Percentiles rank a stretch among this genome's conserved stretches.
These are phyloP conservation scores for Gila orcuttii DNA, from an alignment of 2,113 vertebrate genomes.

Conservation along the genomic window DNA sequence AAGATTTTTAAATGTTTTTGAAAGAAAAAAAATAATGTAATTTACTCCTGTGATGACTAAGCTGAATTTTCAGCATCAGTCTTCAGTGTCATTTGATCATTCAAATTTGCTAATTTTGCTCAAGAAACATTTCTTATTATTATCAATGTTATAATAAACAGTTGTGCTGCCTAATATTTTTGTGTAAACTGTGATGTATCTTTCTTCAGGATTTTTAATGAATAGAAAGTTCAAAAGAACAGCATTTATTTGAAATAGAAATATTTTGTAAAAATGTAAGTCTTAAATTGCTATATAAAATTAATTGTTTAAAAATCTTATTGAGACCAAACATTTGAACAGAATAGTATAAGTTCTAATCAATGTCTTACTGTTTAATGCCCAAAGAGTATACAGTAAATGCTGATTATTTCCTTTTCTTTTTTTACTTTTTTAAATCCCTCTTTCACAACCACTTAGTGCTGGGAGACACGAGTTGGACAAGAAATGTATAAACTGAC, in stretches of 20 bases:
- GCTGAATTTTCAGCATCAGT: neutral
- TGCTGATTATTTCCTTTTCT: neutral
- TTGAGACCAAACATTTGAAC: neutral
- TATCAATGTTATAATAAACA: neutral
- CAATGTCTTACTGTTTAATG: neutral
- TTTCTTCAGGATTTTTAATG: too few species aligned
- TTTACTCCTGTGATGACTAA: neutral
- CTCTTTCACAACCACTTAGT: slow-evolving; percentile 68
- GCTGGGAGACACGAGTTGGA: slow-evolving; percentile 89
- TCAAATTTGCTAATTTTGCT: neutral
- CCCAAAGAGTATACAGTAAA: neutral
- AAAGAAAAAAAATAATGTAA: too few species aligned
- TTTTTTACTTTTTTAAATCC: slow-evolving; percentile 9
- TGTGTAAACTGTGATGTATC: neutral
- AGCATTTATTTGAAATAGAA: neutral
- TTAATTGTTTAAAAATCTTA: neutral
- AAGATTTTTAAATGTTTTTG: too few species aligned
- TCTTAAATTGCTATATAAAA: too few species aligned
- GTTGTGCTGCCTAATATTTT: neutral
- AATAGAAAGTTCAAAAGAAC: too few species aligned
- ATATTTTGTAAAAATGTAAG: neutral
- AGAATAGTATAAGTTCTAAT: neutral
- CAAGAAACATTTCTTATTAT: neutral
- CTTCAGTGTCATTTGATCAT: neutral
- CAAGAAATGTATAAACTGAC: slow-evolving; percentile 92